Evolutionary conservation across 2,888 invertebrate genomes (phyloP), one percentile per base, ranked within the genome.

Genomic region (Polyommatus iphigenia): DNA sequence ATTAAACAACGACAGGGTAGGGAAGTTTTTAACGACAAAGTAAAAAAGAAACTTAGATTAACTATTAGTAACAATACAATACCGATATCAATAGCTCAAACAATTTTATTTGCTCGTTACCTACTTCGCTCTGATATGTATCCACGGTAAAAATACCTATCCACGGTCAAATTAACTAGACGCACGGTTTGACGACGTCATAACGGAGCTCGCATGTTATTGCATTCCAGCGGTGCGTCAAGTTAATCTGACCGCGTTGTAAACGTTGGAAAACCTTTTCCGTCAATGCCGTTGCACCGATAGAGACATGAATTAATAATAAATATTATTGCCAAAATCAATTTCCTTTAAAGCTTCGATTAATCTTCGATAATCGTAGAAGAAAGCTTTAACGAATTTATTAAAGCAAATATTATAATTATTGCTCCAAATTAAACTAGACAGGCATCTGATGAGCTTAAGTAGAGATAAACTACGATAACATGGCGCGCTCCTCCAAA

Each of bases 81-180:
- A 13, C 13, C 62, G 24, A 20, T 24, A 20, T 13, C 10, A 24
- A 24, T 24, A 62, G 62, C 62, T 24, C 62, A 10, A 24, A 62
- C 10, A 24, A 24, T 62, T 20, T 20, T 62, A 62, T 20, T 20
- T 8, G 59, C 59, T 29, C 67, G 62, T 6, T 67, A 29, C 29
- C 29, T 67, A 32, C 29, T 29, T 29, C 29, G 15, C 67, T 18
- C 67, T 67, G 67, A 67, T 67, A 67, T 67, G 67, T 67, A 67
- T 67, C 29, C 67, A 18, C 67, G 67, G 67, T 67, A 67, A 32
- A 29, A 20, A 15, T 67, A 15, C 29, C 29, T 29, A n/a, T n/a
- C n/a, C n/a, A n/a, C n/a, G n/a, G n/a, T n/a, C n/a, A n/a, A n/a
- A n/a, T n/a, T n/a, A n/a, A n/a, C n/a, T n/a, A n/a, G n/a, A n/a